Evolutionary conservation across 2,888 invertebrate genomes (phyloP).

Genomic region (Acanthopleura granulata): DNA sequence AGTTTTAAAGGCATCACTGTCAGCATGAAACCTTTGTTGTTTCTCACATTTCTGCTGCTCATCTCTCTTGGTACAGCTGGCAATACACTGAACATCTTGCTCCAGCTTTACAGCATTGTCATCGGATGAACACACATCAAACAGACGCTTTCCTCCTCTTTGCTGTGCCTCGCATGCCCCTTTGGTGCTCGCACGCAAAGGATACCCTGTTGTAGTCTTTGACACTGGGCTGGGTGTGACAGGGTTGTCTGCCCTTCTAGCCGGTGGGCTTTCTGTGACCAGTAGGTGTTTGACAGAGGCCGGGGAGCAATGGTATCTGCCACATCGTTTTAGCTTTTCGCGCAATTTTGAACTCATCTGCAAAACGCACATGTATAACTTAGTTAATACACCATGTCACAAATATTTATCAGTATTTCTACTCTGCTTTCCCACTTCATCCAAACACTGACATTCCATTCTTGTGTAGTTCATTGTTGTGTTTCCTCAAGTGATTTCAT

Average conservation of each 20-base stretch:
- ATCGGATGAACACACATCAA: background rate
- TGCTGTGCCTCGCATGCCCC: background rate
- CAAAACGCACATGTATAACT: background rate
- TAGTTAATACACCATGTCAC: background rate
- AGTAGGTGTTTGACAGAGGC: background rate
- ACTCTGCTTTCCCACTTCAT: background rate
- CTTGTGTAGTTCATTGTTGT: no score
- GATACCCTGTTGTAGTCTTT: background rate
- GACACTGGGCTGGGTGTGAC: background rate
- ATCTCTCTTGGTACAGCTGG: background rate
- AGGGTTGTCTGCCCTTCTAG: background rate
- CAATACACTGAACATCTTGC: background rate
- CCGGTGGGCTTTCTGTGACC: background rate
- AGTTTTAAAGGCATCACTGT: no score
- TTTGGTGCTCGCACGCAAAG: no score
- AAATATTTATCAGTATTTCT: background rate
- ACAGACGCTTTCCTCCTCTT: slow-evolving; percentile 3
- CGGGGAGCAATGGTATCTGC: slow-evolving; percentile 53
- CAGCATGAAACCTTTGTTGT: no score
- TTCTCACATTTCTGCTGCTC: background rate
- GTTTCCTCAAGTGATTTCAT: no score
- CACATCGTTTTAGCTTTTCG: slow-evolving; percentile 53
- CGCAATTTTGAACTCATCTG: slow-evolving; percentile 52
- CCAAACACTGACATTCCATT: no score
- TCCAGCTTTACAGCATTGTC: background rate